Evolutionary conservation across 2,113 vertebrate species (phyloP).

Genomic region (Puffinus mauretanicus): DNA sequence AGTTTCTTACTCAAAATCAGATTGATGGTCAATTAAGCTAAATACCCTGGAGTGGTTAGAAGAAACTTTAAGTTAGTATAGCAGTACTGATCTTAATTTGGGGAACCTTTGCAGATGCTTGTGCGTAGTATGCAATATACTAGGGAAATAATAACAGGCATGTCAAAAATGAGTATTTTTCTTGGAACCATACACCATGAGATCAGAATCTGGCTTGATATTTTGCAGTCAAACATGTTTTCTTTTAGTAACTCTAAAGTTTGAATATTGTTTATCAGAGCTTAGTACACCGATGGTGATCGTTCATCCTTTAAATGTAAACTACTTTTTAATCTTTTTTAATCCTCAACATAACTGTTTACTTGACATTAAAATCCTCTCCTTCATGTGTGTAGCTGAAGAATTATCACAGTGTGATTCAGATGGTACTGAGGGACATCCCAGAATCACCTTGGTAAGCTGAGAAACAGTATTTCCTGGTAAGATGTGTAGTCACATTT

Average conservation of each 20-base stretch:
- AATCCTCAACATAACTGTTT: neutral
- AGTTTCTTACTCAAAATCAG: neutral
- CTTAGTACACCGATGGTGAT: neutral
- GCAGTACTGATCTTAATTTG: neutral
- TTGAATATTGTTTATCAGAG: constrained; percentile 18
- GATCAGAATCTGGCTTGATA: constrained; percentile 55
- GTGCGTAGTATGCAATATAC: constrained; percentile 34
- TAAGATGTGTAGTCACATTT: neutral
- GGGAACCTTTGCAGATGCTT: constrained; percentile 25
- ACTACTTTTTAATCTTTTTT: neutral
- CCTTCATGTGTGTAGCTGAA: constrained; percentile 74
- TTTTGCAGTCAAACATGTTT: constrained; percentile 33
- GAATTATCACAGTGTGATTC: constrained; percentile 85
- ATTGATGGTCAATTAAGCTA: neutral
- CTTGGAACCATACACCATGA: constrained; percentile 35
- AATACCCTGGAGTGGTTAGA: neutral
- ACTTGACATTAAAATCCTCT: neutral
- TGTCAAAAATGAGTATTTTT: constrained; percentile 46
- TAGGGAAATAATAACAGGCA: constrained; percentile 46
- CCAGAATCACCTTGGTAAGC: constrained; percentile 70
- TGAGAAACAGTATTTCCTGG: neutral
- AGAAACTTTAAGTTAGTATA: neutral
- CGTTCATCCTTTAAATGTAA: neutral
- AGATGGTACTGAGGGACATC: constrained; percentile 82
- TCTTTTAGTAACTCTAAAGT: constrained; percentile 10